phyloP scores from a whole-genome alignment of 2,888 invertebrate genomes.

The Noctua comes region DNA sequence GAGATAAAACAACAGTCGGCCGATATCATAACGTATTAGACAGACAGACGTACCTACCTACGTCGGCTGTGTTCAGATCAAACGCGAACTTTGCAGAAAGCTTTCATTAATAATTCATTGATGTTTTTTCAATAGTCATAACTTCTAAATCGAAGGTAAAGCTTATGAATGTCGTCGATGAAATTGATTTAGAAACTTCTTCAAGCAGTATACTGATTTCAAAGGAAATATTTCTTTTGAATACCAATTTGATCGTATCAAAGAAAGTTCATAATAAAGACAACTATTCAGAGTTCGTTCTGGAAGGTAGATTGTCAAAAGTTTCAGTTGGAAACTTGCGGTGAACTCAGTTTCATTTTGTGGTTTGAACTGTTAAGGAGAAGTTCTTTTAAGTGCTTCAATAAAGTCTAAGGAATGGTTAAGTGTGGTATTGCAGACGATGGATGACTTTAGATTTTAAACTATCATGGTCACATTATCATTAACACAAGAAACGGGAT shows the following conservation, averaged over 20 bases:
- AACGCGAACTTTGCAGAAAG: constrained; percentile 41
- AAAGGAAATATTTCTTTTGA: constrained; percentile 35
- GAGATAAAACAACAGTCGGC: constrained; percentile 52
- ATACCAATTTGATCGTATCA: constrained; percentile 29
- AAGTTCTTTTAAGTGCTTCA: constrained; percentile 11
- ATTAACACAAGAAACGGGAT: too few relatives aligned
- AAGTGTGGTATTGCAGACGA: not conserved
- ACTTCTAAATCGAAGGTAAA: constrained; percentile 9
- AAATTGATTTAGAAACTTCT: constrained; percentile 26
- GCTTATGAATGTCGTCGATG: constrained; percentile 26
- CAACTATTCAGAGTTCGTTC: constrained; percentile 22
- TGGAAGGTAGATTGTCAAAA: constrained; percentile 14
- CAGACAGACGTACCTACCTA: constrained; percentile 1
- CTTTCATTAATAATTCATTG: constrained; percentile 42
- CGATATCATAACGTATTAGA: constrained; percentile 50
- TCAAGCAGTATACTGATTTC: not conserved
- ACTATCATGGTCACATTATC: too few relatives aligned
- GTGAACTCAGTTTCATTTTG: constrained; percentile 27
- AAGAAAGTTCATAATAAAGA: constrained; percentile 32
- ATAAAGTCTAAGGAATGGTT: not conserved
- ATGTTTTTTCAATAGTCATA: constrained; percentile 21
- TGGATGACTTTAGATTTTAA: too few relatives aligned
- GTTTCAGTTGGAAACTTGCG: constrained; percentile 20
- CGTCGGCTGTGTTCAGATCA: constrained; percentile 46
- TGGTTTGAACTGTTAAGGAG: constrained; percentile 9